Conservation (phyloP, 2,797 vertebrate species). For the Xenopus petersii region DNA sequence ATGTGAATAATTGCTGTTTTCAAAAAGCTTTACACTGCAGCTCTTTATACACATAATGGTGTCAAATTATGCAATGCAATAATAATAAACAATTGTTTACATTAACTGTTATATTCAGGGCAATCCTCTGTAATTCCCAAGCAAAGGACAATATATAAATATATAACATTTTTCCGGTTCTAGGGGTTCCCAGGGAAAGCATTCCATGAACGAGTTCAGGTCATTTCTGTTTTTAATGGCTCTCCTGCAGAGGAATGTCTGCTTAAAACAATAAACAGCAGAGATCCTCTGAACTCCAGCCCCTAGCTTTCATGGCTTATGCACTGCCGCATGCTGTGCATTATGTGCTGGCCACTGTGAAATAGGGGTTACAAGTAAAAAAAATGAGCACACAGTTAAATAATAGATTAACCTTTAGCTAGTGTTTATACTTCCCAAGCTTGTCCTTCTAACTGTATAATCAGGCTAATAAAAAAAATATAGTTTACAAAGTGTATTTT, state of each 20-base stretch:
- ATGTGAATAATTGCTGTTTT: too few relatives aligned
- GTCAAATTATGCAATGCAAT: too few relatives aligned
- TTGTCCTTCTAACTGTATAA: neutral
- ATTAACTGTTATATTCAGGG: too few relatives aligned
- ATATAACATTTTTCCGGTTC: slow-evolving; percentile 16
- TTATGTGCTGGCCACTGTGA: slow-evolving; percentile 21
- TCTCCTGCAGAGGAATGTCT: slow-evolving; percentile 35
- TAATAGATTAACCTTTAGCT: neutral
- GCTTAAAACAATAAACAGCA: slow-evolving; percentile 33
- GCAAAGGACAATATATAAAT: neutral
- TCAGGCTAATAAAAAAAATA: neutral
- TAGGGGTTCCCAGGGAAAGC: slow-evolving; percentile 30
- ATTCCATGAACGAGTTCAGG: slow-evolving; percentile 23
- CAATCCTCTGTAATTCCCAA: slow-evolving; percentile 3
- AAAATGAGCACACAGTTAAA: neutral
- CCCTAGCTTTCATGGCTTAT: slow-evolving; percentile 17
- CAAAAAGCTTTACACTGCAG: too few relatives aligned
- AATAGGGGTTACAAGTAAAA: neutral
- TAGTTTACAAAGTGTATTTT: neutral
- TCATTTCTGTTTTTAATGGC: slow-evolving; percentile 37
- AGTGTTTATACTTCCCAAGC: neutral
- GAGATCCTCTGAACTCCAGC: slow-evolving; percentile 21
- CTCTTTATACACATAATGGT: too few relatives aligned
- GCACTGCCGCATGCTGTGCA: slow-evolving; percentile 23
- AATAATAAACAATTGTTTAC: too few relatives aligned